phyloP scores from a whole-genome alignment of 1,140 invertebrate species.

The Phthorimaea operculella region DNA sequence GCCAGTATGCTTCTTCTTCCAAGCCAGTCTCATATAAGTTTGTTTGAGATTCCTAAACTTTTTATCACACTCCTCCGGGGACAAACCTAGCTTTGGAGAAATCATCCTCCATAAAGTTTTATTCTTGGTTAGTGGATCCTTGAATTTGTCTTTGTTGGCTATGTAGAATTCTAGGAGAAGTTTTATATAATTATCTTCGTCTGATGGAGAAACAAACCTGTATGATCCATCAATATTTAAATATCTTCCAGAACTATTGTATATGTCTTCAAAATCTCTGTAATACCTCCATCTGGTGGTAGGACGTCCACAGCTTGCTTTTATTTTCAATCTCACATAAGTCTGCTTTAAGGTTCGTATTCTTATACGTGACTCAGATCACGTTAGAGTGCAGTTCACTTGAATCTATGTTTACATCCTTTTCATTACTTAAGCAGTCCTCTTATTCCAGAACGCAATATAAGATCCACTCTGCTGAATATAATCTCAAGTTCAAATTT shows the following conservation, averaged over 20 bases:
- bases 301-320: slow-evolving; percentile 30
- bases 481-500: no score
- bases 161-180: slow-evolving; percentile 44
- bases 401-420: no score
- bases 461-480: no score
- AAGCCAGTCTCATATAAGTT: slow-evolving; percentile 49
- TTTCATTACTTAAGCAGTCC: no score
- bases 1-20: slow-evolving; percentile 37
- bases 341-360: slow-evolving; percentile 63
- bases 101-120: slow-evolving; percentile 46
- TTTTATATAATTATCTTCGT: slow-evolving; percentile 44
- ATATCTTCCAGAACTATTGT: slow-evolving; percentile 23
- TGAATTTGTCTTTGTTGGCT: slow-evolving; percentile 53
- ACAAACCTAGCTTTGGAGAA: slow-evolving; percentile 35
- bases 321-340: slow-evolving; percentile 47
- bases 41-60: slow-evolving; percentile 61
- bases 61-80: slow-evolving; percentile 51
- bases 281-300: slow-evolving; percentile 55
- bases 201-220: slow-evolving; percentile 15
- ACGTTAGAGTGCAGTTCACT: no score
- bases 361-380: no score
- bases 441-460: no score
- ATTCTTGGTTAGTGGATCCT: slow-evolving; percentile 43
- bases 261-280: slow-evolving; percentile 53
- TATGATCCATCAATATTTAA: slow-evolving; percentile 13